These are phyloP conservation scores for Turnix velox DNA, from an alignment of 2,113 vertebrate species.

Conservation along the genomic window DNA sequence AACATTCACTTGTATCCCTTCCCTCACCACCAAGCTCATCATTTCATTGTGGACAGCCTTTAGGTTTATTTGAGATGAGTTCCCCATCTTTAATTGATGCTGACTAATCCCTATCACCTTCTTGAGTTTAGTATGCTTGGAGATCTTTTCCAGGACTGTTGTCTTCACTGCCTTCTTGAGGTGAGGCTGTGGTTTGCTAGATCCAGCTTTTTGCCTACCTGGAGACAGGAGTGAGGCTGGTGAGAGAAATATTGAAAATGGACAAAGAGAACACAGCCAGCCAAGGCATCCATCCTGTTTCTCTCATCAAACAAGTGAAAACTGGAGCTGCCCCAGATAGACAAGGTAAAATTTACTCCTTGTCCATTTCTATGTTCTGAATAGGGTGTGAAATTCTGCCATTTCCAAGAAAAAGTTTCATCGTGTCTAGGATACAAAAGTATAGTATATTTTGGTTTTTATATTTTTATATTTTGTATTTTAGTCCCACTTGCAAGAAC, in stretches of 20 bases:
- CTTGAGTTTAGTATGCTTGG: not conserved
- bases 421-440: too few species aligned
- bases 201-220: not conserved
- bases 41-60: not conserved
- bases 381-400: not conserved
- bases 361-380: not conserved
- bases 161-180: not conserved
- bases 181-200: not conserved
- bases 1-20: not conserved
- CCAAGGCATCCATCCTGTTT: not conserved
- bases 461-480: too few species aligned
- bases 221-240: not conserved
- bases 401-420: not conserved
- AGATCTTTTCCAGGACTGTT: not conserved
- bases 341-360: not conserved
- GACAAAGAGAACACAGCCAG: not conserved
- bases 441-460: too few species aligned
- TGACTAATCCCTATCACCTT: not conserved
- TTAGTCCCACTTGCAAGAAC: not conserved
- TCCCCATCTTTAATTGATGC: not conserved
- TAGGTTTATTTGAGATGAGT: not conserved
- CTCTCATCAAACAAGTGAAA: not conserved
- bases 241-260: not conserved
- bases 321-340: not conserved
- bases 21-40: fast-evolving